Evolutionary conservation across 1,140 invertebrate species (phyloP).

Genomic region (Pseudachorutes palmiensis): DNA sequence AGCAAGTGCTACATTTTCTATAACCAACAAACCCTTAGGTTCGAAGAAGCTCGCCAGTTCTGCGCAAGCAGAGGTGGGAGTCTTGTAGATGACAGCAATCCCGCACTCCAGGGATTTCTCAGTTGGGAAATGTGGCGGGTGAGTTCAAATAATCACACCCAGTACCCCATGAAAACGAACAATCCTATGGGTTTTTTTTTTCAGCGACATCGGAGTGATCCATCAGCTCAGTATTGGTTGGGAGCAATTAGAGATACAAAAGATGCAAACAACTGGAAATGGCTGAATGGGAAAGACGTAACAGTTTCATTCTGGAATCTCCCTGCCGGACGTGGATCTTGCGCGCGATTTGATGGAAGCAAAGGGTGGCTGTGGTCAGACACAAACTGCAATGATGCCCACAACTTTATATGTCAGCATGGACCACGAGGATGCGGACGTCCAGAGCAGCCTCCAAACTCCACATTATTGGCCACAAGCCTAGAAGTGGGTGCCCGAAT

Average conservation of each 20-base stretch:
- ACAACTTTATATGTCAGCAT: conserved; percentile 91
- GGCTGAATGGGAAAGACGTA: conserved; percentile 76
- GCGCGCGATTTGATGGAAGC: conserved; percentile 81
- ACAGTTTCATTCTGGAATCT: conserved; percentile 87
- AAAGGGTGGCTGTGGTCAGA: conserved; percentile 93
- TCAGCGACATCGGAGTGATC: conserved; percentile 59
- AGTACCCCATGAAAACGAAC: background rate
- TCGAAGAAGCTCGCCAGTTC: conserved; percentile 69
- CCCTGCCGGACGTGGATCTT: conserved; percentile 71
- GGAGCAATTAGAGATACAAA: conserved; percentile 73
- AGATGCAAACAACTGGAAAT: conserved; percentile 76
- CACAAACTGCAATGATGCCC: conserved; percentile 71
- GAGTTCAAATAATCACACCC: background rate
- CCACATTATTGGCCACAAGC: conserved; percentile 62
- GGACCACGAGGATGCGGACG: conserved; percentile 80
- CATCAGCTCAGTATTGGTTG: conserved; percentile 90
- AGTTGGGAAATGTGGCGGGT: conserved; percentile 65
- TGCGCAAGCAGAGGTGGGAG: conserved; percentile 71
- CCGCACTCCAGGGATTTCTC: conserved; percentile 64
- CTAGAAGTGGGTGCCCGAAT: conserved; percentile 79
- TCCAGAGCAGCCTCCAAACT: conserved; percentile 86
- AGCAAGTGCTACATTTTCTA: conserved; percentile 95
- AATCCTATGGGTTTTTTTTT: background rate
- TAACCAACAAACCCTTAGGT: conserved; percentile 72
- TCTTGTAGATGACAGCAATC: conserved; percentile 85